Evolutionary conservation across 2,113 vertebrate genomes (phyloP).

Genomic region (Balaeniceps rex): DNA sequence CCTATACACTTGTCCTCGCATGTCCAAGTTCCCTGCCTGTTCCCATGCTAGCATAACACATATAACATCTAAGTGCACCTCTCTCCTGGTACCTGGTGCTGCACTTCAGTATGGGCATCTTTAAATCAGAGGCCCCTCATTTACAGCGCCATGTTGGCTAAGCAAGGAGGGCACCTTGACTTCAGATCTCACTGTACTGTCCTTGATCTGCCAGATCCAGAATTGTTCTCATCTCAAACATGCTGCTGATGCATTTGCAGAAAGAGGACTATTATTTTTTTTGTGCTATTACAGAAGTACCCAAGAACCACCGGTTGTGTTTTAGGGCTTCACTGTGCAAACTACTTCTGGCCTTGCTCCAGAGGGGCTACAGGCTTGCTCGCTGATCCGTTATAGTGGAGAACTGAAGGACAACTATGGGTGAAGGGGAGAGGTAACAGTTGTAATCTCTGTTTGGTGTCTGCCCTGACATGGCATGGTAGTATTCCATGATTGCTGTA

Average conservation of each 20-base stretch:
- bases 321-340: not conserved
- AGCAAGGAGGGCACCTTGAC: slow-evolving; percentile 4
- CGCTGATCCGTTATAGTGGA: not conserved
- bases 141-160: not conserved
- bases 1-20: accelerated
- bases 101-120: not conserved
- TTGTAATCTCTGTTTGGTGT: not conserved
- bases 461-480: not conserved
- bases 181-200: slow-evolving; percentile 10
- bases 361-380: not conserved
- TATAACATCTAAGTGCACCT: not conserved
- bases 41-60: not conserved
- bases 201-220: not conserved
- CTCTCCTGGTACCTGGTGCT: not conserved
- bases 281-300: not conserved
- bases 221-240: not conserved
- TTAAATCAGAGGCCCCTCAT: not conserved
- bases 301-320: not conserved
- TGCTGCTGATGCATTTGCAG: not conserved
- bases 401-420: not conserved
- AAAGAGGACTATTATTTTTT: not conserved
- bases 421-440: not conserved
- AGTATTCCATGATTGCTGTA: not conserved
- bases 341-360: not conserved
- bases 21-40: not conserved